Conservation (phyloP, 23 tunicate genomes). For the Clavelina lepadiformis region DNA sequence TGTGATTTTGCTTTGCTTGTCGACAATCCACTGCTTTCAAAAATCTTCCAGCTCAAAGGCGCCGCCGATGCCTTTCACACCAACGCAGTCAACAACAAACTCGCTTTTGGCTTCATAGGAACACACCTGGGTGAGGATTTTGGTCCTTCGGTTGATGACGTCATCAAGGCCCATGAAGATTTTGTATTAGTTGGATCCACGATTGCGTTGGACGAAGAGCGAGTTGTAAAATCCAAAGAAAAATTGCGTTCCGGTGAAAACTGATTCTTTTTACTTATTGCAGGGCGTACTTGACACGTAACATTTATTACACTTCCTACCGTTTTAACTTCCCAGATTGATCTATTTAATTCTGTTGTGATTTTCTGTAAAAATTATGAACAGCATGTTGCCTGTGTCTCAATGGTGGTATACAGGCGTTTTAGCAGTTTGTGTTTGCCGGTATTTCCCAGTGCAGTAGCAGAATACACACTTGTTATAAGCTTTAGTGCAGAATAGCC, state of each 20-base stretch:
- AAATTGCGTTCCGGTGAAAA: conserved; percentile 11
- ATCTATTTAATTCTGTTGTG: too few species aligned
- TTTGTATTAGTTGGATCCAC: conserved; percentile 24
- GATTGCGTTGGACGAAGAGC: conserved; percentile 34
- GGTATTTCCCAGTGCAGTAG: too few species aligned
- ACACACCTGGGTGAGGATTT: conserved; percentile 42
- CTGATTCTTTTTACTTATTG: too few species aligned
- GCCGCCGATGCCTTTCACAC: conserved; percentile 29
- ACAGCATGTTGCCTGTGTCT: too few species aligned
- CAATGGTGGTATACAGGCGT: too few species aligned
- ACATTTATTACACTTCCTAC: too few species aligned
- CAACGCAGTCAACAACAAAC: conserved; percentile 17
- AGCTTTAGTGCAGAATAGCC: too few species aligned
- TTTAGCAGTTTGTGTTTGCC: too few species aligned
- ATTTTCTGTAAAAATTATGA: too few species aligned
- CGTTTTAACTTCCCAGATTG: too few species aligned
- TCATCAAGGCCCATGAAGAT: conserved; percentile 19
- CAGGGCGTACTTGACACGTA: too few species aligned
- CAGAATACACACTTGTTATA: too few species aligned
- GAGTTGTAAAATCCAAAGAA: conserved; percentile 38
- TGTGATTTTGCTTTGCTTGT: conserved; percentile 44
- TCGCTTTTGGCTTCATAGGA: conserved; percentile 48
- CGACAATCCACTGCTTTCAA: conserved; percentile 19
- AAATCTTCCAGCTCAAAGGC: conserved; percentile 23
- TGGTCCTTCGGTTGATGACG: conserved; percentile 14